Base-by-base conservation (phyloP, 2,888 invertebrate genomes). In the Hydropsyche betteni region DNA sequence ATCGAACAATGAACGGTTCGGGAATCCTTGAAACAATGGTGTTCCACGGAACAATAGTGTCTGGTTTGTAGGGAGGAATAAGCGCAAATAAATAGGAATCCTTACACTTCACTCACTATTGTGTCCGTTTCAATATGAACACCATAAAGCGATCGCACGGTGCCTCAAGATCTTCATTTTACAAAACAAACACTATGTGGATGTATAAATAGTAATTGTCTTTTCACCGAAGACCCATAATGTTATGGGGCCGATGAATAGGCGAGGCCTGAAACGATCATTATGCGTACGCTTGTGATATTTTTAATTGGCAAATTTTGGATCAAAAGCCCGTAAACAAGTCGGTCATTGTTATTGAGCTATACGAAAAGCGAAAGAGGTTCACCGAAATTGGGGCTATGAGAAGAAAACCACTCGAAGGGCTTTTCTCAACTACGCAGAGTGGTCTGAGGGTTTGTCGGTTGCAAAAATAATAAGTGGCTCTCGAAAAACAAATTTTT, bases 71-170 rank as follows among this genome's bases (percentile, higher is more conserved):
- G 64, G 36, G 24, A 36, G 64, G 64, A 64, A 64, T 36, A 36
- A 64, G 64, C 64, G 64, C 64, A 64, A 64, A 64, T 64, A 64
- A 64, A 64, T 64, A 64, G 64, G 64, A 64, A 64, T 64, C 64
- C 64, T 64, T 64, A 64, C 64, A 64, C 64, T 64, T 64, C 64
- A 64, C 64, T 64, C 64, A 64, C 64, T 64, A 64, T 64, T 64
- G 64, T 64, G 64, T 64, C 64, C 64, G 64, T 64, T 64, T 64
- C 64, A 64, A 64, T 64, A 64, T 64, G 64, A 64, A 64, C 36
- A 64, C 34, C 36, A 64, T 64, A 64, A 64, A 36, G 64, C 61
- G 16, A 55, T 14, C 55, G 55, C 44, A 44, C 44, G 44, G 24
- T 44, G 10, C 44, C 6, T 44, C 44, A 4, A 44, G 44, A 44